Conservation (phyloP, 2,888 invertebrate genomes). For the Erynnis tages region DNA sequence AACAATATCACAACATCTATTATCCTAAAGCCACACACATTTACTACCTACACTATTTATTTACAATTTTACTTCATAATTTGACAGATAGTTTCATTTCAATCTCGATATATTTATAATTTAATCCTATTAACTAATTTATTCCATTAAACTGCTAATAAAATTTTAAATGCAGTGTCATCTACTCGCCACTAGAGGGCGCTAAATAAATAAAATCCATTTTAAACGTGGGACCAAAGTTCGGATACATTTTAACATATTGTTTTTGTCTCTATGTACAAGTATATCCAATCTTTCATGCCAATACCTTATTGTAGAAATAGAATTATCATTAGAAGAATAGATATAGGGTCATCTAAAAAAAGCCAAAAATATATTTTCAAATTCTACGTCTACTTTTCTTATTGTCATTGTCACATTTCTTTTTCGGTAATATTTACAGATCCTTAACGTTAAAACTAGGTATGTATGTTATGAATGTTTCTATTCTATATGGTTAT, state of each 20-base stretch:
- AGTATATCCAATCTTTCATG: too few relatives aligned
- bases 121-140: conserved; percentile 15
- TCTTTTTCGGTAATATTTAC: conserved; percentile 43
- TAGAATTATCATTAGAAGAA: too few relatives aligned
- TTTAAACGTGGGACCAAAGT: too few relatives aligned
- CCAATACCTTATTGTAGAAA: too few relatives aligned
- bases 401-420: conserved; percentile 75
- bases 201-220: conserved; percentile 1
- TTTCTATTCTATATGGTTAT: not conserved
- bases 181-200: conserved; percentile 18
- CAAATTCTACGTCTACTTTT: conserved; percentile 44
- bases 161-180: too few relatives aligned
- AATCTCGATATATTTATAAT: conserved; percentile 33
- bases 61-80: conserved; percentile 62
- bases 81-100: conserved; percentile 61
- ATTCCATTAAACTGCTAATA: not conserved
- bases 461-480: not conserved
- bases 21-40: conserved; percentile 23
- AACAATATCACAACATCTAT: conserved; percentile 27
- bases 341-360: not conserved
- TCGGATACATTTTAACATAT: too few relatives aligned
- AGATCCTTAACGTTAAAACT: conserved; percentile 21
- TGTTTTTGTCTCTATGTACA: too few relatives aligned
- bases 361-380: not conserved
- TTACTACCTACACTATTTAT: conserved; percentile 59